Conservation (phyloP, 2,113 vertebrate genomes). For the Albula glossodonta region DNA sequence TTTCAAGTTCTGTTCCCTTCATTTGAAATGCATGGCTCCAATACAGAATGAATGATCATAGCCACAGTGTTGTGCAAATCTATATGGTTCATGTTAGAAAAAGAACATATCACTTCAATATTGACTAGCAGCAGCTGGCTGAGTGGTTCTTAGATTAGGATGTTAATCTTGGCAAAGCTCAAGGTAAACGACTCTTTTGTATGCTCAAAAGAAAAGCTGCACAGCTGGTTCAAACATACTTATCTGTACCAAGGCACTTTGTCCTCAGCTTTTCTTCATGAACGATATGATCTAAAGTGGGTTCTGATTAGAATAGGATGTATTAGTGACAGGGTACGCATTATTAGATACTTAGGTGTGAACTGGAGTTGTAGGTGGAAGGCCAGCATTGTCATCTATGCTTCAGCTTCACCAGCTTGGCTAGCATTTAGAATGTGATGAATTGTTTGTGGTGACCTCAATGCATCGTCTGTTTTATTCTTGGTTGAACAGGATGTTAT, state of each 20-base stretch:
- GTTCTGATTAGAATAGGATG: neutral
- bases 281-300: neutral
- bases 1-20: neutral
- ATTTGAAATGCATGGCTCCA: neutral
- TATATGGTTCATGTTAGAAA: neutral
- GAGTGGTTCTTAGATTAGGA: constrained; percentile 21
- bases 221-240: constrained; percentile 29
- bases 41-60: neutral
- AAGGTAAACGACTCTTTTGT: constrained; percentile 38
- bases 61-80: neutral
- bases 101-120: constrained; percentile 24
- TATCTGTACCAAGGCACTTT: constrained; percentile 13
- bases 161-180: constrained; percentile 34
- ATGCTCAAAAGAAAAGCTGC: constrained; percentile 20
- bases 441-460: neutral
- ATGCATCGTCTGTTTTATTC: neutral
- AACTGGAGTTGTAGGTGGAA: neutral
- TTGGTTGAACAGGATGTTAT: neutral
- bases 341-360: neutral
- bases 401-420: neutral
- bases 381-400: neutral
- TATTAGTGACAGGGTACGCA: neutral
- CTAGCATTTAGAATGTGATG: neutral
- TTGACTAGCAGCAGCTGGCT: constrained; percentile 18
- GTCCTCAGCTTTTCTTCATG: neutral